Base-by-base conservation (phyloP, 2,113 vertebrate genomes). In the Equus przewalskii region DNA sequence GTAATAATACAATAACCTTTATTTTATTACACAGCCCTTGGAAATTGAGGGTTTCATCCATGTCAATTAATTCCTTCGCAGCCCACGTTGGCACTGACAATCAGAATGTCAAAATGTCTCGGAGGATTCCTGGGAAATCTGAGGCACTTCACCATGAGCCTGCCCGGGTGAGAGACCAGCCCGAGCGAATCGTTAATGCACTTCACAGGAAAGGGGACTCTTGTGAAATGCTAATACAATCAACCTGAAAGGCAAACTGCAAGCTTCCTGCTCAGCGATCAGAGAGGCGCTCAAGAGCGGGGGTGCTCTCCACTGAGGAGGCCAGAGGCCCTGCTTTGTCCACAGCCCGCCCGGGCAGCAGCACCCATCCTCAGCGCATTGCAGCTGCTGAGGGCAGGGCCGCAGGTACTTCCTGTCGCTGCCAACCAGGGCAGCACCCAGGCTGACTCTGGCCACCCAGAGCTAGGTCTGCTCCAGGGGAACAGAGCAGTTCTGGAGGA, bases 81-180 rank as follows among this genome's bases (percentile, higher is more conserved):
- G 96, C 96, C 95, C 97, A 98, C 90, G 33, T 97, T 96, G 94
- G 96, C 97, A 94, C 92, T 97, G 97, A 98, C 97, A 97, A 84
- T 96, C 96, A 94, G 97, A 97, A 98, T 97, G 97, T 98, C 97
- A 98, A 92, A 98, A 94, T 94, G 97, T 98, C 98, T 98, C 97
- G 4, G 78, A 97, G 97, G 96, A 97, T 96, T 92, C 95, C 95
- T 95, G 92, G 88, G 94, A 96, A 97, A 89, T 96, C 97, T 65
- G 92, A 94, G 84, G 92, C 58, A 72, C 94, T 96, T 94, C 91
- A 19, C 7, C 4, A 93, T 15, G 72, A 96, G 95, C 46, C 91
- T 96, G 92, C 94, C 92, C 81, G 54, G 95, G 92, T 96, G 90
- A 97, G 60, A 95, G 96, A 92, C 97, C 95, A 88, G 97, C 87